A percentile compares a stretch with the other conserved stretches of the same genome.
Conservation (phyloP, 2,888 invertebrate species). For the Callinectes sapidus region DNA sequence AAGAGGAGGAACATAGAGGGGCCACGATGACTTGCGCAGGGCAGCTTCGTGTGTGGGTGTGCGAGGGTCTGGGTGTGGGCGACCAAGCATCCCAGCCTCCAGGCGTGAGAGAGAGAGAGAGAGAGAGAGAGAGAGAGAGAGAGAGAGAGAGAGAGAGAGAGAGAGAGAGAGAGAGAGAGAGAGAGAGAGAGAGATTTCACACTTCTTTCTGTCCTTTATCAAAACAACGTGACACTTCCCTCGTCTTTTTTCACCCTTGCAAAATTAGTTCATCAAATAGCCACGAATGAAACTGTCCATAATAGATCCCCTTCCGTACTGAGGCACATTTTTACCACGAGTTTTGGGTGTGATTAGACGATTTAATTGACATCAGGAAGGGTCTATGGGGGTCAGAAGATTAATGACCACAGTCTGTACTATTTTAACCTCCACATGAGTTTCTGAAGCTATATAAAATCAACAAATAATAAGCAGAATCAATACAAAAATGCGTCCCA, state of each 20-base stretch:
- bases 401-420: no score
- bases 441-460: no score
- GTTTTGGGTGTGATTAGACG: no score
- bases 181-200: no score
- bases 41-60: not conserved
- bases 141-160: not conserved
- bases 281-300: no score
- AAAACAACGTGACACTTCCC: not conserved
- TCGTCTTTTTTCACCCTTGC: not conserved
- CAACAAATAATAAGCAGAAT: no score
- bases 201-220: not conserved
- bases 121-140: conserved; percentile 16
- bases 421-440: no score
- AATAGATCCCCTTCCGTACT: not conserved
- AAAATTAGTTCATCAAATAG: not conserved
- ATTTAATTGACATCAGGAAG: no score
- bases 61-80: not conserved
- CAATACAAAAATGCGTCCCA: no score
- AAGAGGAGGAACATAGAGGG: not conserved
- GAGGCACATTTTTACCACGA: no score
- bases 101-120: conserved; percentile 1
- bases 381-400: no score
- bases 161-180: not conserved
- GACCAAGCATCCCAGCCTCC: not conserved
- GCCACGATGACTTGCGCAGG: conserved; percentile 6